A percentile compares a stretch with the other conserved stretches of the same genome.
Evolutionary conservation across 2,888 invertebrate genomes (phyloP).

Genomic region (Aphodius granarius): DNA sequence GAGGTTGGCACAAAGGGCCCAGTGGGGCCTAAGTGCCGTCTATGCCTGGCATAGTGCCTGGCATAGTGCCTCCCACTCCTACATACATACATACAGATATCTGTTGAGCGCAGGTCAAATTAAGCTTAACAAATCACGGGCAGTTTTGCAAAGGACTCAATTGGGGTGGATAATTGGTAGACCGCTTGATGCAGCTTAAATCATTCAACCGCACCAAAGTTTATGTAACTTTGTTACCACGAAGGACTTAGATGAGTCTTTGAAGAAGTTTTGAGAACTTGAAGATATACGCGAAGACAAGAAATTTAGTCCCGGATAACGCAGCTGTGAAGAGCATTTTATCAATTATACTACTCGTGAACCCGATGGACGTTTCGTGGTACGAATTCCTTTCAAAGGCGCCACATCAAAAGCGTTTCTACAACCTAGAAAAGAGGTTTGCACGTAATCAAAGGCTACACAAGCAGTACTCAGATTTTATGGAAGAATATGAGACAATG

Average conservation of each 20-base stretch:
- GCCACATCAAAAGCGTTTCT: slow-evolving; percentile 17
- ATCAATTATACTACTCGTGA: not conserved
- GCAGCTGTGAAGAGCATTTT: slow-evolving; percentile 25
- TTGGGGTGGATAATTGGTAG: not conserved
- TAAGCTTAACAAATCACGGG: not conserved
- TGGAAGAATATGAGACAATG: slow-evolving; percentile 33
- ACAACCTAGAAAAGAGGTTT: slow-evolving; percentile 16
- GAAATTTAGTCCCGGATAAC: slow-evolving; percentile 7
- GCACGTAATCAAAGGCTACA: slow-evolving; percentile 3
- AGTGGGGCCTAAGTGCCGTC: too few relatives aligned
- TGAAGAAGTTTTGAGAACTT: slow-evolving; percentile 26
- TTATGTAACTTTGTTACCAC: slow-evolving; percentile 2
- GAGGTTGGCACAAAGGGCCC: too few relatives aligned
- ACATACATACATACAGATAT: not conserved
- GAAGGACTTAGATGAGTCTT: not conserved
- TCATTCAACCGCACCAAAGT: not conserved
- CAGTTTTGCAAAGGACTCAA: not conserved
- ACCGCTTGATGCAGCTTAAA: not conserved
- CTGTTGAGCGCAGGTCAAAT: not conserved
- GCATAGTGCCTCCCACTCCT: too few relatives aligned
- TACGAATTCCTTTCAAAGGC: slow-evolving; percentile 22
- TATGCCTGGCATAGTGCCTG: too few relatives aligned
- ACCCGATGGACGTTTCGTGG: slow-evolving; percentile 19
- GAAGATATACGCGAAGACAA: slow-evolving; percentile 14
- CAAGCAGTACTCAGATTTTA: slow-evolving; percentile 23